Conservation (phyloP, 2,113 vertebrate species). For the Tragelaphus imberbis region DNA sequence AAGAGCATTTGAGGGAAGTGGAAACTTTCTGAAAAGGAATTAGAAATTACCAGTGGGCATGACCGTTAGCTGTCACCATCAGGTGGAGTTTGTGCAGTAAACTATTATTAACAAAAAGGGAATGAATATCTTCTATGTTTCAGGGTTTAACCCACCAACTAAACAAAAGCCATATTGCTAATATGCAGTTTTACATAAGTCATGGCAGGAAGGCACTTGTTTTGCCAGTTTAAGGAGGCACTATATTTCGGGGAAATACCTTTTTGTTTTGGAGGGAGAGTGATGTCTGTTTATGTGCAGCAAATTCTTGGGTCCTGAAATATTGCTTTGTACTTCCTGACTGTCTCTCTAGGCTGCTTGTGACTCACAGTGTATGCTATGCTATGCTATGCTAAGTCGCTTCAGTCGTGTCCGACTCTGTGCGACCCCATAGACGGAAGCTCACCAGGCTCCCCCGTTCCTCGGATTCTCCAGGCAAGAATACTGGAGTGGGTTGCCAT, state of each 20-base stretch:
- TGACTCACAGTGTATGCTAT: too few species aligned
- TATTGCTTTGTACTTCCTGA: slow-evolving; percentile 12
- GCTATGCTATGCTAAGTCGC: too few species aligned
- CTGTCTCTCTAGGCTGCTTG: background rate
- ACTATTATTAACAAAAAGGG: background rate
- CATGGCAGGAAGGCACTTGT: background rate
- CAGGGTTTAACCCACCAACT: background rate
- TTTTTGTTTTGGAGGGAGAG: slow-evolving; percentile 3
- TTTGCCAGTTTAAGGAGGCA: background rate
- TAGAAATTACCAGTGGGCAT: background rate
- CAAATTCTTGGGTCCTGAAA: slow-evolving; percentile 20
- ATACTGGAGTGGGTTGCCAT: too few species aligned
- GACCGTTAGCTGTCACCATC: background rate
- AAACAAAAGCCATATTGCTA: background rate
- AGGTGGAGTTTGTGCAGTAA: background rate
- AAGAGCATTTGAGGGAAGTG: background rate
- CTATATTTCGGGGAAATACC: background rate
- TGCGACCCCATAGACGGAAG: too few species aligned
- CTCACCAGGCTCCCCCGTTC: too few species aligned
- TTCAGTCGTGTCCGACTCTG: too few species aligned
- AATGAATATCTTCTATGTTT: background rate
- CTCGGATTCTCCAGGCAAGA: too few species aligned
- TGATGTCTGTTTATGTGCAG: background rate
- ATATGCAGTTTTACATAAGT: background rate
- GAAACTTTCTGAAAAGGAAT: slow-evolving; percentile 14